These are phyloP conservation scores for Hesperia comma DNA, from an alignment of 2,888 invertebrate species.

Conservation along the genomic window DNA sequence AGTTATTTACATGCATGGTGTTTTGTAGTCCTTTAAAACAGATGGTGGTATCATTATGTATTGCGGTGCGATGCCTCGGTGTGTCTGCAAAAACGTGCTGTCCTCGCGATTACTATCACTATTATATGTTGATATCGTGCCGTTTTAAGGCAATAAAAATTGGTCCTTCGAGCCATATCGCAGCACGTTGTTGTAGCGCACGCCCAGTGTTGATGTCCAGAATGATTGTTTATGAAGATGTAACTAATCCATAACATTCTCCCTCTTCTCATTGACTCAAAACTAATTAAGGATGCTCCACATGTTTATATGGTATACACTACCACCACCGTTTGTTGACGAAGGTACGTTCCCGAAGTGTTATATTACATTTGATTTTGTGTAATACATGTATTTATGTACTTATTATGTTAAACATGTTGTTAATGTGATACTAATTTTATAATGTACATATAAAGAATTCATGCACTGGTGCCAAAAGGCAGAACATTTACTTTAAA, in stretches of 20 bases:
- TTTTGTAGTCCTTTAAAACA: conserved; percentile 70
- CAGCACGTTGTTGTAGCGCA: conserved; percentile 63
- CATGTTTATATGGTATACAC: conserved; percentile 80
- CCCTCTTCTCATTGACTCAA: conserved; percentile 82
- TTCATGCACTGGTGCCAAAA: conserved; percentile 76
- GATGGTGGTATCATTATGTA: conserved; percentile 68
- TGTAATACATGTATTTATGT: conserved; percentile 72
- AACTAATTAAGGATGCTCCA: conserved; percentile 83
- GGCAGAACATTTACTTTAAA: conserved; percentile 14
- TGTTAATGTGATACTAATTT: conserved; percentile 71
- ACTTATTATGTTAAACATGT: conserved; percentile 61
- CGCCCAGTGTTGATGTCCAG: conserved; percentile 55
- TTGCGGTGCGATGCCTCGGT: conserved; percentile 56
- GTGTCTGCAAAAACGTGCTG: conserved; percentile 64
- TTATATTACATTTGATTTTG: conserved; percentile 73
- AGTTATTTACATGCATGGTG: conserved; percentile 73
- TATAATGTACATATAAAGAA: conserved; percentile 42
- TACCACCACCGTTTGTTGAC: conserved; percentile 80
- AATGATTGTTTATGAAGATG: conserved; percentile 68
- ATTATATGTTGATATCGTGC: not conserved
- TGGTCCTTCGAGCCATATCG: conserved; percentile 43
- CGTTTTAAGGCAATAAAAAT: conserved; percentile 9
- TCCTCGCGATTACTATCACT: not conserved
- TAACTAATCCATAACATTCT: conserved; percentile 85
- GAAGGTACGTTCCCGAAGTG: conserved; percentile 80